Conservation (phyloP, 2,888 invertebrate species). For the Phoenoteleia sp. region DNA sequence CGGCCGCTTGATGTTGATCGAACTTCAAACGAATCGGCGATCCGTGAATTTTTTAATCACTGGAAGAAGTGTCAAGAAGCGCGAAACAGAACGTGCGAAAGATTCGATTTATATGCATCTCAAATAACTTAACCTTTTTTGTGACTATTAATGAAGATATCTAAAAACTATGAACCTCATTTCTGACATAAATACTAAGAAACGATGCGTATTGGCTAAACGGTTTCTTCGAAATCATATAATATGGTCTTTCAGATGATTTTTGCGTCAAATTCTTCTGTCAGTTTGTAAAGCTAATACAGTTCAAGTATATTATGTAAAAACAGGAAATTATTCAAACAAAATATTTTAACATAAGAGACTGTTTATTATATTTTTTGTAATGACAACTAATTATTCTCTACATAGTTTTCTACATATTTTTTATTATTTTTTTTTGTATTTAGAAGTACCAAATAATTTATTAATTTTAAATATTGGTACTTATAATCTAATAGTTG, state of each 20-base stretch:
- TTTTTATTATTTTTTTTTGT: no score
- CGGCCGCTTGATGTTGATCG: slow-evolving; percentile 42
- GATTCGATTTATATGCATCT: slow-evolving; percentile 65
- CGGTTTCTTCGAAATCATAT: slow-evolving; percentile 63
- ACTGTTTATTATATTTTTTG: no score
- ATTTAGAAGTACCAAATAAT: no score
- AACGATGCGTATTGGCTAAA: slow-evolving; percentile 46
- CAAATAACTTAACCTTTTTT: slow-evolving; percentile 56
- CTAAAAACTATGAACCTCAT: slow-evolving; percentile 48
- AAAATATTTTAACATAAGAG: no score
- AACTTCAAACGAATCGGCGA: slow-evolving; percentile 68
- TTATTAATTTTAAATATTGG: no score
- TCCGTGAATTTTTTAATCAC: slow-evolving; percentile 66
- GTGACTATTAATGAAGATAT: slow-evolving; percentile 61
- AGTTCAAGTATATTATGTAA: no score
- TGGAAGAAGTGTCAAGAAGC: slow-evolving; percentile 46
- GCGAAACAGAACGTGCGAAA: slow-evolving; percentile 58
- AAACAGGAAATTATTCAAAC: no score
- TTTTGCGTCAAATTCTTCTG: slow-evolving; percentile 54
- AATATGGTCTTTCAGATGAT: slow-evolving; percentile 55
- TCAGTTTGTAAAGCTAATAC: no score
- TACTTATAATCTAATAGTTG: no score
- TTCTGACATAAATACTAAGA: slow-evolving; percentile 63
- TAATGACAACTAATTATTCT: no score
- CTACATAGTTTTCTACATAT: no score